Evolutionary conservation across 2,888 invertebrate genomes (phyloP).

Genomic region (Sinhomidia bicolor): DNA sequence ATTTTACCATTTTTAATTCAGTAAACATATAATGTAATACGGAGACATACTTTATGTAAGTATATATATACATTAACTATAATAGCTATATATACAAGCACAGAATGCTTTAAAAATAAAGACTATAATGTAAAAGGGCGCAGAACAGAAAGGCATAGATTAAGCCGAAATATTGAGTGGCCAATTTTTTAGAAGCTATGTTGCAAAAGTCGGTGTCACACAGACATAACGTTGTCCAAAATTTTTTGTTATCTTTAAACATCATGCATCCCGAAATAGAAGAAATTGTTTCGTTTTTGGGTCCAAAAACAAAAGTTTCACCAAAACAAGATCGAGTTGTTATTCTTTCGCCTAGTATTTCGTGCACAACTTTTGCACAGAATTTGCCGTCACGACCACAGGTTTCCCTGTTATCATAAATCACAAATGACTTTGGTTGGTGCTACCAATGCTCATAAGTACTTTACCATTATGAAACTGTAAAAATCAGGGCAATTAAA

Average conservation of each 20-base stretch:
- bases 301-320: background rate
- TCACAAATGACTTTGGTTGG: too few species aligned
- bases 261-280: background rate
- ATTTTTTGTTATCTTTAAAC: background rate
- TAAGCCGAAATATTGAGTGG: too few species aligned
- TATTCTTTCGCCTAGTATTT: conserved; percentile 44
- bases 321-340: conserved; percentile 59
- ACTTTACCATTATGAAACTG: background rate
- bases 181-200: background rate
- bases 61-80: too few species aligned
- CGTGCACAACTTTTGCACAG: conserved; percentile 32
- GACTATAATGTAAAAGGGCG: too few species aligned
- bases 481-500: background rate
- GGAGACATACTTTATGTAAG: too few species aligned
- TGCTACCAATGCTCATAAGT: too few species aligned
- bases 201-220: conserved; percentile 59
- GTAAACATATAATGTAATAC: too few species aligned
- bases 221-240: conserved; percentile 31
- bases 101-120: too few species aligned
- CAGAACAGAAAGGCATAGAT: too few species aligned
- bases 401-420: background rate
- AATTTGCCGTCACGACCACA: conserved; percentile 24
- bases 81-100: too few species aligned
- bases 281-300: too few species aligned
- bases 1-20: too few species aligned